Evolutionary conservation across 2,113 vertebrate species (phyloP), one percentile per base, ranked within the genome.

Genomic region (Silurus asotus): DNA sequence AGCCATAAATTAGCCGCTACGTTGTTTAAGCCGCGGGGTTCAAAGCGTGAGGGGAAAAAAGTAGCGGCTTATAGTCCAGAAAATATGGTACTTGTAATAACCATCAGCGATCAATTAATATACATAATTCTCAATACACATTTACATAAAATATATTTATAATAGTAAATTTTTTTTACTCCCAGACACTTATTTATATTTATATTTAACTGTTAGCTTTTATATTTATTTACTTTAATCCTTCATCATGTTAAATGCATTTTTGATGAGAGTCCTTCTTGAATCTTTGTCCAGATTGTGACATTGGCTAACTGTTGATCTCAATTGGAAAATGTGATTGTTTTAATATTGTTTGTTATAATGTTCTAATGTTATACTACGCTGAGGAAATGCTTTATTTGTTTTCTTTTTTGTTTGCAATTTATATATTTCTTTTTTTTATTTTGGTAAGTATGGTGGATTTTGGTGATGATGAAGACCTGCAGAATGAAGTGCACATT

Each of bases 401-500:
- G 56, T 93, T 93, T 93, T 91, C 0, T 86, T 92, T 93, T 91
- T 85, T 87, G 83, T 88, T 93, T 93, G 92, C 92, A 91, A 90
- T 92, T 93, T 93, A 85, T 90, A 75, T 75, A 58, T 93, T 93
- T 93, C 91, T 84, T 92, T 86, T 89, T 93, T 93, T 92, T 92
- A 92, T 91, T 93, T 94, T 94, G 84, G 87, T 94, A 91, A 91
- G 84, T 93, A 92, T 93, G 80, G 17, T 94, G 37, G 37, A 2
- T 37, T 37, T 37, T 37, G 37, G 91, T 89, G 45, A 61, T 85
- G 90, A 85, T 88, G 90, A 88, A 89, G 90, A 76, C 88, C 88
- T 82, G 82, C 87, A 90, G 91, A 87, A 91, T 90, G 91, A 91
- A 92, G 92, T 95, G 94, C 93, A 95, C 93, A 93, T 89, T 83